Evolutionary conservation across 1,140 invertebrate species (phyloP), one percentile per base, ranked within the genome.

Genomic region (Caenorhabditis elegans): DNA sequence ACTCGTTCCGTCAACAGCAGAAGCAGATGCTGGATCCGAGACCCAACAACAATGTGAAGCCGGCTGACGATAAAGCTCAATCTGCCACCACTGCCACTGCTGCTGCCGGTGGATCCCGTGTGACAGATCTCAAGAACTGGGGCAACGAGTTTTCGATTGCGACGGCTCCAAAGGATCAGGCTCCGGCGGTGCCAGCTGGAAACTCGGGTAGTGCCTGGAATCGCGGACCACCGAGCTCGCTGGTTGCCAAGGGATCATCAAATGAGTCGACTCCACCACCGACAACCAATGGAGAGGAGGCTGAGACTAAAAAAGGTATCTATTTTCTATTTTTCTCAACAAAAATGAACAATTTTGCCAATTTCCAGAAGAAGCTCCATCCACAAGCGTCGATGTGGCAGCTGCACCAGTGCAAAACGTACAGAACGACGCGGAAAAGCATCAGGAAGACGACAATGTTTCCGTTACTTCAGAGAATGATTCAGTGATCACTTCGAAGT

Each of bases 1-100:
- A 70, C 19, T 70, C 60, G n/a, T 70, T 70, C 60, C 60, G 60
- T 70, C 60, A 70, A 39, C 60, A 70, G 22, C 60, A 70, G n/a
- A 70, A 70, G 10, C 60, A 70, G 60, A 39, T 70, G 60, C 22
- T 70, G n/a, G 60, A 70, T 43, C 60, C 60, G 39, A 11, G 60
- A 6, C 60, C 60, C 3, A 70, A n/a, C n/a, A n/a, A n/a, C n/a
- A n/a, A 1, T 22, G 17, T n/a, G 10, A 70, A 70, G 10, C 60
- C 28, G 13, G n/a, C 60, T 11, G 60, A 70, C 22, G 60, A 70
- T 11, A 70, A 70, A 28, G 34, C 24, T 4, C 60, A 70, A 70
- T 4, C n/a, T 43, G 10, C 60, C n/a, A n/a, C n/a, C n/a, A n/a
- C n/a, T n/a, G n/a, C n/a, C n/a, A n/a, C n/a, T n/a, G n/a, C n/a